Evolutionary conservation across 2,888 invertebrate species (phyloP).

Genomic region (Chrysotoxum bicinctum): DNA sequence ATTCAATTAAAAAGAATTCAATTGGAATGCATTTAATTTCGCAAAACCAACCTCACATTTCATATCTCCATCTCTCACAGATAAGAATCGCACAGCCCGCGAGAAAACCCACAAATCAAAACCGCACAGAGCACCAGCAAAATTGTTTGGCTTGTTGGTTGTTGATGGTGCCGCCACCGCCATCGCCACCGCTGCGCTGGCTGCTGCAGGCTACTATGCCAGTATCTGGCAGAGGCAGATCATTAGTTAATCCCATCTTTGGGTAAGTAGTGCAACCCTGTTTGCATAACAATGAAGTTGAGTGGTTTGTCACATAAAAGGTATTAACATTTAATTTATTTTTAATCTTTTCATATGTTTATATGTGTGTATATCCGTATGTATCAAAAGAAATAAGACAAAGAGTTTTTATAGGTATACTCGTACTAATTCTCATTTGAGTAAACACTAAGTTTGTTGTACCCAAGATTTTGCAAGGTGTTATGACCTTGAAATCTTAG

Average conservation of each 20-base stretch:
- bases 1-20: conserved; percentile 60
- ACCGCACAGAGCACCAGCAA: conserved; percentile 16
- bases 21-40: conserved; percentile 62
- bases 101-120: conserved; percentile 71
- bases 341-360: conserved; percentile 49
- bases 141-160: conserved; percentile 15
- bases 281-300: conserved; percentile 81
- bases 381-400: neutral
- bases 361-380: neutral
- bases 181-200: conserved; percentile 6
- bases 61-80: conserved; percentile 56
- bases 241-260: conserved; percentile 81
- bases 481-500: neutral
- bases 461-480: neutral
- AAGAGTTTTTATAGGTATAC: neutral
- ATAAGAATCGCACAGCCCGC: conserved; percentile 59
- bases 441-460: conserved; percentile 6
- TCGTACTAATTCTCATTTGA: neutral
- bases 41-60: conserved; percentile 50
- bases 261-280: conserved; percentile 81
- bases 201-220: conserved; percentile 28
- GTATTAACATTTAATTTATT: conserved; percentile 63
- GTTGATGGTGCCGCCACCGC: conserved; percentile 36
- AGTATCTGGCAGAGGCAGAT: conserved; percentile 70
- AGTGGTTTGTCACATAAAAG: conserved; percentile 66